A percentile compares a stretch with the other conserved stretches of the same genome.
phyloP scores from a whole-genome alignment of 2,113 vertebrate genomes.

The Lophochroa leadbeateri region DNA sequence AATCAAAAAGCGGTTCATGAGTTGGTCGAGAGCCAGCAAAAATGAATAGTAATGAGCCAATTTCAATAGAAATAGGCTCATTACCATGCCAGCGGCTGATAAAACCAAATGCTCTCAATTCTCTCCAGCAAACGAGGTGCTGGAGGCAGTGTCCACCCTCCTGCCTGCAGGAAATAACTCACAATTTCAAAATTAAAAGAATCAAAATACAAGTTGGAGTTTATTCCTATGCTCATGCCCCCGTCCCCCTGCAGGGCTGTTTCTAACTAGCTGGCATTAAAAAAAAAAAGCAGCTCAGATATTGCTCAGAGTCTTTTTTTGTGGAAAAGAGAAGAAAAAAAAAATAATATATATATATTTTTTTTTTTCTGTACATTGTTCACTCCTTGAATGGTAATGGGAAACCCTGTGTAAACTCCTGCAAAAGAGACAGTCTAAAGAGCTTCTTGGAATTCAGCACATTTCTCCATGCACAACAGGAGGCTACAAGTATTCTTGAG shows the following conservation, averaged over 20 bases:
- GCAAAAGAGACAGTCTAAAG: not conserved
- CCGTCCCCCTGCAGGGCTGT: constrained; percentile 32
- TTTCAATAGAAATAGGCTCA: constrained; percentile 81
- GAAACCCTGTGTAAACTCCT: constrained; percentile 58
- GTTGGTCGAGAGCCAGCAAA: constrained; percentile 77
- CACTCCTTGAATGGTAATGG: constrained; percentile 33
- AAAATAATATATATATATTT: not conserved
- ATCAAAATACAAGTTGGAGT: constrained; percentile 68
- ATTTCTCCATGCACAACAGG: not conserved
- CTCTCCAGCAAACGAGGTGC: constrained; percentile 73
- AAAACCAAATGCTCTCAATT: constrained; percentile 80
- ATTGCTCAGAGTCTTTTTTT: not conserved
- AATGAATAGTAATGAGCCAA: constrained; percentile 80
- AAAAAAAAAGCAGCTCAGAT: not conserved
- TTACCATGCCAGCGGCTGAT: constrained; percentile 77
- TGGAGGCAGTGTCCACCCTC: constrained; percentile 72
- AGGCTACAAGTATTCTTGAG: constrained; percentile 24
- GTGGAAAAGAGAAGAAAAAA: not conserved
- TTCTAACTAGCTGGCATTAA: constrained; percentile 55
- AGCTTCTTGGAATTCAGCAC: constrained; percentile 47
- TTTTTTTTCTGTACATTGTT: not conserved
- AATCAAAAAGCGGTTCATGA: constrained; percentile 76
- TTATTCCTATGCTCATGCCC: constrained; percentile 59
- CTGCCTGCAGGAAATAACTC: constrained; percentile 71
- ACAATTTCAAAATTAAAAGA: constrained; percentile 72